Evolutionary conservation across 2,113 vertebrate genomes (phyloP), one percentile per base, ranked within the genome.

Genomic region (Neolamprologus tretocephalus): DNA sequence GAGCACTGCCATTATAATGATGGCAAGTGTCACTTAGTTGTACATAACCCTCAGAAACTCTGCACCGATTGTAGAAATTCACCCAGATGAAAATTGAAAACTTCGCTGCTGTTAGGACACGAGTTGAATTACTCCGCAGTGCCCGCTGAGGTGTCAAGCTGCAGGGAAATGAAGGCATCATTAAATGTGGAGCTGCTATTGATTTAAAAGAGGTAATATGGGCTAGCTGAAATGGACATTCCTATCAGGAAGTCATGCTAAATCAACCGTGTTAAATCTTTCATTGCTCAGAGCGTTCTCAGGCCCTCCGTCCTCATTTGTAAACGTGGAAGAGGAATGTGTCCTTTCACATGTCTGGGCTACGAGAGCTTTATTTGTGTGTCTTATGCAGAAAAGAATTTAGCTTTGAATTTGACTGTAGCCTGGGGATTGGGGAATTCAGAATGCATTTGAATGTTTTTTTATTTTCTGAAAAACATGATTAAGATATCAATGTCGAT

Each of bases 191-290:
- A 82, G 42, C 79, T 55, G 68, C 47, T 93, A 86, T 92, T 93
- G 89, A 93, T 94, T 93, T 90, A 87, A 88, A 91, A 90, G 92
- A 71, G 83, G 86, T 55, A 87, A 88, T 83, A 86, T 71, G 42
- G 80, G 73, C 80, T 10, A 47, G 53, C 45, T 81, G 79, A 54
- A 90, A 90, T 89, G 47, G 88, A 55, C 63, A 28, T 55, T 86
- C 2, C 61, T 84, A 42, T 89, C 85, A 90, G 82, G 85, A 91
- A 86, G 85, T 88, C 66, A 16, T 49, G 89, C 87, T 91, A 80
- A 90, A 89, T 91, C 33, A 68, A 81, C 86, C 16, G 11, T n/a
- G 54, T 49, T 80, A 16, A 54, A 63, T 92, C 87, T 81, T 51
- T 92, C 47, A 73, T 81, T 28, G 85, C 85, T 86, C 47, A 2